Conservation (phyloP, 1,140 invertebrate genomes). For the Nasonia longicornis region DNA sequence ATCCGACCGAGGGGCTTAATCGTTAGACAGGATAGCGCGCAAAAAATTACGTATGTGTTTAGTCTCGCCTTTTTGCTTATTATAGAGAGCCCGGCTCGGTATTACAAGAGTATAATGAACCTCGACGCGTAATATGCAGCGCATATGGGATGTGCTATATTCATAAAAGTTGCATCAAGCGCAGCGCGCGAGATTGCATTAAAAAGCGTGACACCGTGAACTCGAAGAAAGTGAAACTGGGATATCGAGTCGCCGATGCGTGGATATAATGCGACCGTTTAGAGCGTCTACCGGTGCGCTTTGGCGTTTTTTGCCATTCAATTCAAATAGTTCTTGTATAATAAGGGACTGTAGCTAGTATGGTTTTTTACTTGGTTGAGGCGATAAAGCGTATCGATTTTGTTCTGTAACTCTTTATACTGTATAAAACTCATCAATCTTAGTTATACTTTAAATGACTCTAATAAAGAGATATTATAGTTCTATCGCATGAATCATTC, state of each 20-base stretch:
- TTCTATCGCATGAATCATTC: too few relatives aligned
- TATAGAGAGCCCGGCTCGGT: neutral
- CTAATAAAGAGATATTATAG: too few relatives aligned
- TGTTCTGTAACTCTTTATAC: too few relatives aligned
- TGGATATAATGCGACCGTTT: neutral
- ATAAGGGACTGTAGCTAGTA: too few relatives aligned
- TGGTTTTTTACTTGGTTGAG: too few relatives aligned
- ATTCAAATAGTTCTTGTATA: neutral
- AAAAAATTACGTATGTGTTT: neutral
- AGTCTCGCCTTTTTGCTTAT: constrained; percentile 5
- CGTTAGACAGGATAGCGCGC: neutral
- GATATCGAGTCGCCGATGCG: neutral
- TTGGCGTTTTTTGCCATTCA: neutral
- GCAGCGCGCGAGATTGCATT: constrained; percentile 4
- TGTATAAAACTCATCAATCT: too few relatives aligned
- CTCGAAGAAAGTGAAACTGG: constrained; percentile 33
- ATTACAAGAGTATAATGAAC: constrained; percentile 26
- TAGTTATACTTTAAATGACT: too few relatives aligned
- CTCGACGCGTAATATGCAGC: constrained; percentile 3
- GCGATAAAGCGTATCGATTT: too few relatives aligned
- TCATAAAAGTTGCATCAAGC: constrained; percentile 28
- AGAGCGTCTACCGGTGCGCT: neutral
- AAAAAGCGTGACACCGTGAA: constrained; percentile 5
- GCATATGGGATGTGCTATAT: neutral
- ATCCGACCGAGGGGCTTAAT: neutral